Percentiles rank a stretch among this genome's conserved stretches.
phyloP scores from a whole-genome alignment of 2,113 vertebrate species.

The Cavia porcellus region DNA sequence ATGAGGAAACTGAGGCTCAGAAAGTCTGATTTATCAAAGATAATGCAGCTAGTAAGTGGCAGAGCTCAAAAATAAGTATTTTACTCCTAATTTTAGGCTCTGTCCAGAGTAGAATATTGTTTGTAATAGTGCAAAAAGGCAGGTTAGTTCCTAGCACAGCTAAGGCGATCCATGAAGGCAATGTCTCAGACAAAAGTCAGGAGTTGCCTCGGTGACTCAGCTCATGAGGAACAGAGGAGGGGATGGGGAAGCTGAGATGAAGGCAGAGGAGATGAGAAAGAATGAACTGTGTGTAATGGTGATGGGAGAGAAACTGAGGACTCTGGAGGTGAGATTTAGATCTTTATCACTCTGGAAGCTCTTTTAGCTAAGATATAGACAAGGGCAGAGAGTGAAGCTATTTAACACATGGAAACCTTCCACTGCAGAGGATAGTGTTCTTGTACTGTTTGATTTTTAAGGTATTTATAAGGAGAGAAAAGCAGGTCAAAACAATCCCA shows the following conservation, averaged over 20 bases:
- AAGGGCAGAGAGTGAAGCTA: not conserved
- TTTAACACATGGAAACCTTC: not conserved
- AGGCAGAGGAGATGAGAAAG: not conserved
- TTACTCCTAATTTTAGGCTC: not conserved
- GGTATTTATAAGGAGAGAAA: not conserved
- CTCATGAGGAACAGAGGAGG: not conserved
- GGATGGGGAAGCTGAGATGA: conserved; percentile 6
- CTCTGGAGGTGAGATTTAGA: not conserved
- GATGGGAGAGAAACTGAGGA: not conserved
- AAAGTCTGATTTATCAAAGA: not conserved
- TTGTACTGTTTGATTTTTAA: not conserved
- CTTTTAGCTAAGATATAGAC: not conserved
- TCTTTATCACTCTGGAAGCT: not conserved
- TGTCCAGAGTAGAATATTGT: not conserved
- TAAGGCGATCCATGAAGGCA: not conserved
- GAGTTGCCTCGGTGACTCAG: not conserved
- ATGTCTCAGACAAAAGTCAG: not conserved
- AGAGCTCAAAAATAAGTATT: not conserved
- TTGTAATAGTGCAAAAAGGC: not conserved
- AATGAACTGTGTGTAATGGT: not conserved
- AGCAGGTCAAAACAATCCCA: not conserved
- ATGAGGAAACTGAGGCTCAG: conserved; percentile 1
- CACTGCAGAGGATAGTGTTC: not conserved
- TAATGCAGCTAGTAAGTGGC: not conserved
- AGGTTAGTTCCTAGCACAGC: not conserved